Percentiles rank a stretch among this genome's conserved stretches.
Conservation (phyloP, 2,797 vertebrate species). For the Allobates femoralis region DNA sequence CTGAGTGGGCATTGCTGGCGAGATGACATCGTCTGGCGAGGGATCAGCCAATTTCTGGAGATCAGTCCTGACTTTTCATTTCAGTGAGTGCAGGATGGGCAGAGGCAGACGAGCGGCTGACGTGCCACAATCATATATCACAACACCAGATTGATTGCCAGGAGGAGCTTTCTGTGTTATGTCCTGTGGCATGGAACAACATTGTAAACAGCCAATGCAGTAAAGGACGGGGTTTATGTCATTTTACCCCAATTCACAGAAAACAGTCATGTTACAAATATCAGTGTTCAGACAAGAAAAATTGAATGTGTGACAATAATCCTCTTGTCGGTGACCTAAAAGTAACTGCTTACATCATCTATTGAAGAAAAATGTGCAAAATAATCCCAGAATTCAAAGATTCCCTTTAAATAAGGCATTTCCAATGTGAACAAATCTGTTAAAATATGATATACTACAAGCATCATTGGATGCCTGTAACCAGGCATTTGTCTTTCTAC, state of each 20-base stretch:
- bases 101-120: constrained; percentile 29
- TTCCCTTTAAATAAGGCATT: too few relatives aligned
- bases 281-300: not conserved
- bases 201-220: not conserved
- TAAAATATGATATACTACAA: too few relatives aligned
- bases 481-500: too few relatives aligned
- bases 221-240: too few relatives aligned
- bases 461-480: too few relatives aligned
- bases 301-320: too few relatives aligned
- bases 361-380: too few relatives aligned
- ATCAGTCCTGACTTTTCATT: constrained; percentile 51
- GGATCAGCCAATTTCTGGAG: constrained; percentile 45
- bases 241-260: not conserved
- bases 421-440: too few relatives aligned
- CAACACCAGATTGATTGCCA: constrained; percentile 4
- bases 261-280: not conserved
- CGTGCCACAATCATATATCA: constrained; percentile 23
- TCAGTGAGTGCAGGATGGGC: constrained; percentile 21
- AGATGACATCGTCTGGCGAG: not conserved
- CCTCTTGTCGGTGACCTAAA: too few relatives aligned
- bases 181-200: not conserved
- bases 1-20: constrained; percentile 25
- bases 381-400: too few relatives aligned
- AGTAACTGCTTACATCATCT: too few relatives aligned
- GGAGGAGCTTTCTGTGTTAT: not conserved